Base-by-base conservation (phyloP, 2,888 invertebrate species). In the Drosophila austrosaltans region DNA sequence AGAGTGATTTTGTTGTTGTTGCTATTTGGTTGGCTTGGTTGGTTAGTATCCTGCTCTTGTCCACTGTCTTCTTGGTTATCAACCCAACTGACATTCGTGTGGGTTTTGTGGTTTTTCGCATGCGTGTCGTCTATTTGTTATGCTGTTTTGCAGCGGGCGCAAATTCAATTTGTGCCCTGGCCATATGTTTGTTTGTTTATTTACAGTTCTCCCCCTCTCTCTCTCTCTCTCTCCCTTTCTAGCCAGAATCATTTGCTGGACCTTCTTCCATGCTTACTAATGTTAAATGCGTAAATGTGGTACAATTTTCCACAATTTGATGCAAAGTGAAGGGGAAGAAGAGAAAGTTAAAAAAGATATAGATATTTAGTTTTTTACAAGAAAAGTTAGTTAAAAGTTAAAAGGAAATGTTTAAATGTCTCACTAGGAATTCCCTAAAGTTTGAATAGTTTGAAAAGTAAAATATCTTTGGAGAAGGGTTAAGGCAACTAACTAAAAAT, bases 51-150 rank as follows among this genome's bases (percentile, higher is more conserved):
- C 44, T 63, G 48, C 65, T 30, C 53, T 22, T 67, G 54, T 67
- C 63, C 69, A 53, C 72, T 84, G 70, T 84, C 78, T 87, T 83
- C 78, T 83, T 83, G 73, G 78, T 66, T 82, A 75, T 75, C 82
- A 70, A 78, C 72, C 76, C 81, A 70, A 78, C 72, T 77, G 69
- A 62, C 74, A 59, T 72, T 58, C 78, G 74, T 78, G 80, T 78
- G 74, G 77, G 76, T 64, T 69, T 66, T 81, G 78, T 66, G 80
- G 81, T 72, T 75, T 69, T 66, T 53, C 59, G 73, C 69, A 82
- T 75, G 79, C 80, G 86, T 79, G 70, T 63, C 80, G 75, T 82
- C 72, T 84, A 87, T 84, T 84, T 84, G 87, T 76, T 84, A 84
- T 84, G 87, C 87, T 84, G 72, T 81, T 84, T 76, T 75, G 58